Percentiles rank a stretch among this genome's conserved stretches.
These are phyloP conservation scores for Argynnis bischoffii DNA, from an alignment of 2,888 invertebrate species.

Conservation along the genomic window DNA sequence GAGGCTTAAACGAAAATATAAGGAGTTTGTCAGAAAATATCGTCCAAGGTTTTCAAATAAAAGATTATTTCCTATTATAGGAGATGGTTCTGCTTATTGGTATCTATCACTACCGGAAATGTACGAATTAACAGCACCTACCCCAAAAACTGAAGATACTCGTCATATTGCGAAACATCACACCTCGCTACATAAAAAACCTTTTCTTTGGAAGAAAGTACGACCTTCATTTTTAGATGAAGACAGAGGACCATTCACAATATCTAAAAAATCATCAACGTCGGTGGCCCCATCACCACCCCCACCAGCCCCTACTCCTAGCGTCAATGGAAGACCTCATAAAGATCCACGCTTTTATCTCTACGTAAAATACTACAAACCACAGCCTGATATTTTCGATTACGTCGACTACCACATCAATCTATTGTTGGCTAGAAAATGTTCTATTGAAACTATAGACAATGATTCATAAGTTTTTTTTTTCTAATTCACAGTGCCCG, in stretches of 20 bases:
- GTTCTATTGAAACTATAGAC: slow-evolving; percentile 61
- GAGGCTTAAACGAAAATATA: slow-evolving; percentile 67
- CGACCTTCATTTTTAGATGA: slow-evolving; percentile 47
- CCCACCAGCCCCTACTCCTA: slow-evolving; percentile 54
- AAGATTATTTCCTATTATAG: slow-evolving; percentile 72
- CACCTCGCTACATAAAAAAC: slow-evolving; percentile 62
- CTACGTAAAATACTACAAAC: slow-evolving; percentile 69
- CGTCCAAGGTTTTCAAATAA: slow-evolving; percentile 71
- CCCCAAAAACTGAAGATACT: slow-evolving; percentile 46
- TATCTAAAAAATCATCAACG: slow-evolving; percentile 42
- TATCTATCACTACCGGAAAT: slow-evolving; percentile 76
- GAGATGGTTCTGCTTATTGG: slow-evolving; percentile 75
- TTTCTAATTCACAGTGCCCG: slow-evolving; percentile 33
- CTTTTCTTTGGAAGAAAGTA: slow-evolving; percentile 70
- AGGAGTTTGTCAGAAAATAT: slow-evolving; percentile 72
- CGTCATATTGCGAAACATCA: slow-evolving; percentile 61
- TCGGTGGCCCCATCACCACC: slow-evolving; percentile 40
- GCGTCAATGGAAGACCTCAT: slow-evolving; percentile 39
- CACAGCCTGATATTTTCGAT: slow-evolving; percentile 68
- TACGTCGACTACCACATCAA: slow-evolving; percentile 73
- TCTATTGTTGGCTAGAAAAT: slow-evolving; percentile 58
- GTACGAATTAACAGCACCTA: slow-evolving; percentile 67
- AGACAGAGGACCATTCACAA: slow-evolving; percentile 63
- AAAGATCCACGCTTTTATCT: slow-evolving; percentile 71
- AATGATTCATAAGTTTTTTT: slow-evolving; percentile 41